Percentiles rank a stretch among this genome's conserved stretches.
phyloP scores from a whole-genome alignment of 2,113 vertebrate genomes.

The Corapipo altera region DNA sequence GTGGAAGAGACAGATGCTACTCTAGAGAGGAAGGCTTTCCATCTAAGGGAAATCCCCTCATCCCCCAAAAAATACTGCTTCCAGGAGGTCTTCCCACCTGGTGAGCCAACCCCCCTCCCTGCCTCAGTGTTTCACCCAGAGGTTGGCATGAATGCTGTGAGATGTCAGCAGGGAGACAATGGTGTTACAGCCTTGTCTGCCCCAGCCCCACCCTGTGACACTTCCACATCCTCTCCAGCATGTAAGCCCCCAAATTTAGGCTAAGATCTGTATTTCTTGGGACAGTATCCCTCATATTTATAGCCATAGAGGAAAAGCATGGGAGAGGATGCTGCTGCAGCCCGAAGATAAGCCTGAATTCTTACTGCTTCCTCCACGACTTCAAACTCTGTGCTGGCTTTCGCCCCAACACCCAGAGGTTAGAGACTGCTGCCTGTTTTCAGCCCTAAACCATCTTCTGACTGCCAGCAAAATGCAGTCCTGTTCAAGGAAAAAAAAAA shows the following conservation, averaged over 20 bases:
- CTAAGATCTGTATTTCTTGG: not conserved
- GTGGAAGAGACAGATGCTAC: rapidly evolving
- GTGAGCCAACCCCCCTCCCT: not conserved
- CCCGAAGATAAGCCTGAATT: not conserved
- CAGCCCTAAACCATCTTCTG: not conserved
- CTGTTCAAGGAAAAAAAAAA: not conserved
- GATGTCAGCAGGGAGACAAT: not conserved
- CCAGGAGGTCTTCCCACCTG: not conserved
- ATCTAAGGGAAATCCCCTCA: not conserved
- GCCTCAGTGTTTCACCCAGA: not conserved
- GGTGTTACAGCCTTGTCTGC: not conserved
- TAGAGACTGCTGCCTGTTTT: not conserved
- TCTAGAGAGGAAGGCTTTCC: not conserved
- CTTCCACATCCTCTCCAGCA: not conserved
- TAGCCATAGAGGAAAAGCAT: not conserved
- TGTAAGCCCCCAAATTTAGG: not conserved
- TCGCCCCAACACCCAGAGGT: not conserved
- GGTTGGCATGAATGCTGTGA: rapidly evolving
- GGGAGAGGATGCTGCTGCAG: not conserved
- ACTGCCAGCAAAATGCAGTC: not conserved
- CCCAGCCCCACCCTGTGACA: rapidly evolving
- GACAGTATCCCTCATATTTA: not conserved
- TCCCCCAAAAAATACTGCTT: not conserved
- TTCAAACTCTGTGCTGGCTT: not conserved
- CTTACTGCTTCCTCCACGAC: not conserved